A percentile compares a stretch with the other conserved stretches of the same genome.
Conservation (phyloP, 2,888 invertebrate species). For the Cinara cedri region DNA sequence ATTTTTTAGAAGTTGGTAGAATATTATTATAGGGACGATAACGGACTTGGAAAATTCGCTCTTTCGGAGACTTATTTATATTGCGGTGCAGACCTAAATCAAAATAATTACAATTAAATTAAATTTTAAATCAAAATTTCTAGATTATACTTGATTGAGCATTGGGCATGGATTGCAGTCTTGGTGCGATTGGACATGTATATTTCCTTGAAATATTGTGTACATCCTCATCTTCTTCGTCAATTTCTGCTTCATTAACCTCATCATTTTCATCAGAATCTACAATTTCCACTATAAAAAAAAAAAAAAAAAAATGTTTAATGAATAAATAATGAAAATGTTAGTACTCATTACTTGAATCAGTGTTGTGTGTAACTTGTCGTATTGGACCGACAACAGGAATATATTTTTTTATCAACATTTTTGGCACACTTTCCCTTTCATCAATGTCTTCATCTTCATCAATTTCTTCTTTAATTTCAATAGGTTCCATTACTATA, state of each 20-base stretch:
- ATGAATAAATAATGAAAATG: too few species aligned
- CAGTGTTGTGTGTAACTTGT: constrained; percentile 87
- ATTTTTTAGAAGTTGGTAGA: constrained; percentile 22
- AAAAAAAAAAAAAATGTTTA: too few species aligned
- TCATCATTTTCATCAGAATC: not conserved
- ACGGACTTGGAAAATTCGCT: not conserved
- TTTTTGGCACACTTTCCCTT: not conserved
- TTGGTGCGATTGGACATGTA: not conserved
- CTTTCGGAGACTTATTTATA: not conserved
- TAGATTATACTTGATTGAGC: constrained; percentile 18
- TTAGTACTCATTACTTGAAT: constrained; percentile 71
- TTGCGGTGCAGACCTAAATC: not conserved
- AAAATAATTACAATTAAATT: constrained; percentile 9
- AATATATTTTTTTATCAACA: constrained; percentile 66
- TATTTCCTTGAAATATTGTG: not conserved
- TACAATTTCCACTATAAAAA: too few species aligned
- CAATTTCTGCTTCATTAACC: not conserved
- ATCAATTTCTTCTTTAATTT: constrained; percentile 4
- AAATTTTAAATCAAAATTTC: not conserved
- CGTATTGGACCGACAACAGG: constrained; percentile 91
- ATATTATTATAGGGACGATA: constrained; percentile 41
- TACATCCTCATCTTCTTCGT: not conserved
- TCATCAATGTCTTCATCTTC: too few species aligned
- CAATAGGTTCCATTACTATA: not conserved
- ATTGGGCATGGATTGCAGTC: not conserved